Conservation (phyloP, 2,888 invertebrate species). For the Drosophila kuntzei region DNA sequence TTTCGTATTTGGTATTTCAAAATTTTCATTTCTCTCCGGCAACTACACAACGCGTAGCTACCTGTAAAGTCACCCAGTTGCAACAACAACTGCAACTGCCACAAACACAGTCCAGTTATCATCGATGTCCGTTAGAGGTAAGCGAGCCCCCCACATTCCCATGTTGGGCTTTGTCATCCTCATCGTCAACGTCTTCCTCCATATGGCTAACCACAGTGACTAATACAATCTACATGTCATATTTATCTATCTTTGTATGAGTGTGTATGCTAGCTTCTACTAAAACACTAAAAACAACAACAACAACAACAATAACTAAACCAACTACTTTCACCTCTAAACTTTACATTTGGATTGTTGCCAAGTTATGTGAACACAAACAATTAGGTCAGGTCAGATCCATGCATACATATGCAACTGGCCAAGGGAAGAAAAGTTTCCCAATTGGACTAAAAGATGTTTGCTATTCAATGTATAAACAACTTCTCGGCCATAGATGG, state of each 20-base stretch:
- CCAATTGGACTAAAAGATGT: background rate
- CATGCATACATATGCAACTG: conserved; percentile 12
- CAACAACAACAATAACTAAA: conserved; percentile 29
- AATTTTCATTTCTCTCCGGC: conserved; percentile 54
- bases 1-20: conserved; percentile 31
- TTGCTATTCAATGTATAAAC: background rate
- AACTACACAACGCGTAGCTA: conserved; percentile 67
- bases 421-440: conserved; percentile 9
- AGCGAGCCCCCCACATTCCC: conserved; percentile 26
- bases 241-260: conserved; percentile 7
- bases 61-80: conserved; percentile 49
- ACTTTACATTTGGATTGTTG: conserved; percentile 30
- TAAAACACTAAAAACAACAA: conserved; percentile 43
- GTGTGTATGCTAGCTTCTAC: conserved; percentile 28
- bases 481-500: conserved; percentile 5
- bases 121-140: conserved; percentile 47
- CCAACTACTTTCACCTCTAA: conserved; percentile 32
- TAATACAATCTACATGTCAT: conserved; percentile 27
- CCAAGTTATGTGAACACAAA: conserved; percentile 33
- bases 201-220: conserved; percentile 46
- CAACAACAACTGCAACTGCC: conserved; percentile 12
- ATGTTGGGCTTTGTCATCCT: conserved; percentile 43
- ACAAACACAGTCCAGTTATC: conserved; percentile 20
- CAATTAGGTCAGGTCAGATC: conserved; percentile 42
- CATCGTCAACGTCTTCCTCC: conserved; percentile 35